Base-by-base conservation (phyloP, 1,140 invertebrate genomes). In the Drosophila sucinea region DNA sequence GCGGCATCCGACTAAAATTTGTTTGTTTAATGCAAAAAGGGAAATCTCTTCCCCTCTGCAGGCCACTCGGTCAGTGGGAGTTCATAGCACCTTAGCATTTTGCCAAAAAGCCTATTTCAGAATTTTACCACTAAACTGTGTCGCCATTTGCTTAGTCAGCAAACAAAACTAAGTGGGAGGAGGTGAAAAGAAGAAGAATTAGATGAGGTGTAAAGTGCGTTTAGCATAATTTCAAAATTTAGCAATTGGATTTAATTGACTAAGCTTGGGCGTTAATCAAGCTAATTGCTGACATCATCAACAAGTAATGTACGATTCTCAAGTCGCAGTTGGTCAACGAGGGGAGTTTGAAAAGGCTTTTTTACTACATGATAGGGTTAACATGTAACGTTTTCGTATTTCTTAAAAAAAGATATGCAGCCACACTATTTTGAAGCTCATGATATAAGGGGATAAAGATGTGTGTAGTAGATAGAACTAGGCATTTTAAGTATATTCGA, bases 201-300 rank as follows among this genome's bases (percentile, higher is more conserved):
- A 51, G 44, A 51, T 10, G 56, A 58, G 56, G 56, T 58, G 56
- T 74, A 70, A 70, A 71, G 63, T 72, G 73, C 76, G 73, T 65
- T 79, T 79, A 76, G 76, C 76, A 79, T 79, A 76, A 79, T 79
- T 79, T 58, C 27, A 25, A 58, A 68, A 57, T 72, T 61, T 51
- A 72, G 73, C 73, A 79, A 79, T 79, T 76, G 68, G 61, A 65
- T 65, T 66, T 65, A 79, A 79, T 78, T 78, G 76, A 64, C 65
- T 72, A 72, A 78, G 76, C 76, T 60, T 41, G 55, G 75, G 76
- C 73, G 76, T 79, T 79, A 76, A 79, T 79, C 60, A 79, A 79
- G 72, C 68, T 79, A 79, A 79, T 79, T 79, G 76, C 73, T 79
- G 73, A 79, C 76, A 72, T 79, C 76, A 79, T 73, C 75, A 60